These are phyloP conservation scores for Allobates femoralis DNA, from an alignment of 2,797 vertebrate genomes.

Conservation along the genomic window DNA sequence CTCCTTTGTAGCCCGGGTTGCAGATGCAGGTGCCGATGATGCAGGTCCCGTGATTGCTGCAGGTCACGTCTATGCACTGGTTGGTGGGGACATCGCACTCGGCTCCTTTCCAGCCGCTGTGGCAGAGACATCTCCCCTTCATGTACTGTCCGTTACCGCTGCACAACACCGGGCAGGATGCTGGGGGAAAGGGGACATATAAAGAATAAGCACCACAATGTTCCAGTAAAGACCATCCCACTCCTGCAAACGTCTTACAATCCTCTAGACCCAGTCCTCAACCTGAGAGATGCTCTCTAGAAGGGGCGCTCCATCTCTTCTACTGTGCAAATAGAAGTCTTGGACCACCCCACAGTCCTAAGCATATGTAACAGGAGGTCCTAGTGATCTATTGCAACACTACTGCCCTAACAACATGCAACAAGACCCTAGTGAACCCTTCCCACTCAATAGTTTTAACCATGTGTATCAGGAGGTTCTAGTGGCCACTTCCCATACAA, in stretches of 20 bases:
- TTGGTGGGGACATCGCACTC: conserved; percentile 96
- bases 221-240: not conserved
- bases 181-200: conserved; percentile 70
- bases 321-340: not conserved
- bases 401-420: too few species aligned
- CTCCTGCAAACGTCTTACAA: not conserved
- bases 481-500: too few species aligned
- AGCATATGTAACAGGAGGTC: too few species aligned
- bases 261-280: not conserved
- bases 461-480: too few species aligned
- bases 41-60: conserved; percentile 93
- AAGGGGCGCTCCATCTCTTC: not conserved
- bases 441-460: too few species aligned
- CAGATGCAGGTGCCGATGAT: conserved; percentile 98
- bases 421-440: too few species aligned
- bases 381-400: too few species aligned
- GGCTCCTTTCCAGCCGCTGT: conserved; percentile 97
- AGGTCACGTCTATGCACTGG: conserved; percentile 94
- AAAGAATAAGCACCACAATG: not conserved
- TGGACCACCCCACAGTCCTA: not conserved
- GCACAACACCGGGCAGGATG: conserved; percentile 95
- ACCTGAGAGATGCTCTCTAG: too few species aligned
- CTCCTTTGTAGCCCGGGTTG: conserved; percentile 88
- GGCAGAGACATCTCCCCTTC: conserved; percentile 96
- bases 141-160: conserved; percentile 98